Base-by-base conservation (phyloP, 2,888 invertebrate species). In the Gibbula magus region DNA sequence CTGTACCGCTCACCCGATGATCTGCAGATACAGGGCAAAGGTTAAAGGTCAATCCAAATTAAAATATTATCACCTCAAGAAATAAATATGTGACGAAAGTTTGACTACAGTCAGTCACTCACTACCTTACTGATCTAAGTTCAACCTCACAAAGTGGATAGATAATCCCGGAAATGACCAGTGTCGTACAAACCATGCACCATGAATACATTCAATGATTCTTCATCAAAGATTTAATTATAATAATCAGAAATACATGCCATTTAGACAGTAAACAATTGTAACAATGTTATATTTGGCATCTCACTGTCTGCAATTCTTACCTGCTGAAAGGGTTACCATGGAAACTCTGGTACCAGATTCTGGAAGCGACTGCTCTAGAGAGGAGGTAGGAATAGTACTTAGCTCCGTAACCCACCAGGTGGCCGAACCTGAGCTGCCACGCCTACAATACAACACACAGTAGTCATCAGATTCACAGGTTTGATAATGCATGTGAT, bases 371-470 rank as follows among this genome's bases (percentile, higher is more conserved):
- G 75, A 98, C 95, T 10, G 98, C 97, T 89, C 97, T 95, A 0
- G 99, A 99, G 90, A 99, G 96, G 84, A 99, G 94, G 94, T 99
- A 99, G 0, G 99, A 96, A 93, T 99, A 99, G 94, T 99, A 99
- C 93, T 98, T 99, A 0, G 99, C 99, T 54, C 99, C 99, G 93
- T 99, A 99, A 0, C 99, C 98, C 4, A 99, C 97, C 78, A 99
- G 94, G 93, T 99, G 99, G 83, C 97, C 96, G 94, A 99, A 99
- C 81, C 99, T 94, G 88, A 97, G 94, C 91, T 99, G 98, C 98
- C 98, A 99, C 0, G 98, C 97, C 95, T 96, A 89, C 10, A 84
- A 77, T 0, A 89, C 87, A 86, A 61, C 16, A 53, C 13, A 20
- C 25, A 74, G 16, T 22, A 20, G 29, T 16, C 16, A 74, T 20